phyloP scores from a whole-genome alignment of 2,113 vertebrate species.

The Arothron firmamentum region DNA sequence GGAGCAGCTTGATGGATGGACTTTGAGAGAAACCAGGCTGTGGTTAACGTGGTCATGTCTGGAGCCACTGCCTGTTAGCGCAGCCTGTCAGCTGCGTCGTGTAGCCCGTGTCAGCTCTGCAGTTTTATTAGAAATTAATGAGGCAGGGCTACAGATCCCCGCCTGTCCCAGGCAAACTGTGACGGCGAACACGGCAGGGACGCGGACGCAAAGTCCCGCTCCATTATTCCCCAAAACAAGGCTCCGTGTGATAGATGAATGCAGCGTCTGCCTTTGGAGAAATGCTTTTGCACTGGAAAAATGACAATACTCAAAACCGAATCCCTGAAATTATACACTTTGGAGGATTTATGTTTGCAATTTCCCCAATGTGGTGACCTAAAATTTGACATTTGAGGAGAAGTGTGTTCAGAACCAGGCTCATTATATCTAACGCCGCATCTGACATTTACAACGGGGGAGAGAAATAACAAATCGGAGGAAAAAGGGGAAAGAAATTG shows the following conservation, averaged over 20 bases:
- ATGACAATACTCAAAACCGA: conserved; percentile 1
- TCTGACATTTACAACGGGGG: conserved; percentile 18
- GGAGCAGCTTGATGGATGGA: conserved; percentile 54
- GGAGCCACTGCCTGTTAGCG: conserved; percentile 67
- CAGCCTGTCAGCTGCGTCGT: conserved; percentile 58
- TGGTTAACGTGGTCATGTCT: conserved; percentile 64
- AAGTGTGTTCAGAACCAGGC: neutral
- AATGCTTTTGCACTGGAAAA: conserved; percentile 3
- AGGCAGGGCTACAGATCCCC: conserved; percentile 47
- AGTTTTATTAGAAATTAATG: conserved; percentile 69
- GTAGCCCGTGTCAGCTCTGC: conserved; percentile 57
- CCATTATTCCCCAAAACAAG: neutral
- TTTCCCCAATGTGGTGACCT: neutral
- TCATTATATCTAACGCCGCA: conserved; percentile 13
- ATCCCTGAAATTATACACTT: neutral
- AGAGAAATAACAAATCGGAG: conserved; percentile 10
- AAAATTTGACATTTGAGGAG: conserved; percentile 11
- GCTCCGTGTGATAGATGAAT: neutral
- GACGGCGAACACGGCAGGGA: conserved; percentile 32
- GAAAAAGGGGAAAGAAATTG: neutral
- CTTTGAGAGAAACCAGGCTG: conserved; percentile 52
- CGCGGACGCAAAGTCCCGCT: conserved; percentile 21
- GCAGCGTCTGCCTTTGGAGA: conserved; percentile 5
- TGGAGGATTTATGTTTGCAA: conserved; percentile 15
- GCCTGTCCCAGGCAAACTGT: conserved; percentile 39